Conservation (phyloP, 2,113 vertebrate species). For the Callipepla californica region DNA sequence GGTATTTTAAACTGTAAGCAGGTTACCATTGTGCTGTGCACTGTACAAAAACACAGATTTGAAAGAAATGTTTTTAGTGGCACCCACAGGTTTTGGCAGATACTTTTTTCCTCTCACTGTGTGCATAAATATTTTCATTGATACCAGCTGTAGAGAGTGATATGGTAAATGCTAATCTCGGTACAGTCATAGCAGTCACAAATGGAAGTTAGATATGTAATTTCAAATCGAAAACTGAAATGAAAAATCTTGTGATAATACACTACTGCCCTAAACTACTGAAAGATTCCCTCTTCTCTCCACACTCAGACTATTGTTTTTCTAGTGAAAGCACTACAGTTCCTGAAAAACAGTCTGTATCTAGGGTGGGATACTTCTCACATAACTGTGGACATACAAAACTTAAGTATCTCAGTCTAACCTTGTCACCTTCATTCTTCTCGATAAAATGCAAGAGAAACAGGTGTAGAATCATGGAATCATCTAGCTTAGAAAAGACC, state of each 20-base stretch:
- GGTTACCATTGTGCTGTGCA: constrained; percentile 2
- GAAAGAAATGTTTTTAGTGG: constrained; percentile 66
- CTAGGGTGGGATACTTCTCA: background rate
- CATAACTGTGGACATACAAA: background rate
- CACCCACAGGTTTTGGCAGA: constrained; percentile 67
- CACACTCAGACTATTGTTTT: constrained; percentile 21
- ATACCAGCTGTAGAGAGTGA: constrained; percentile 70
- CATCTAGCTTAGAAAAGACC: background rate
- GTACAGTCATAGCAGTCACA: constrained; percentile 65
- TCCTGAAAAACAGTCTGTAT: constrained; percentile 12
- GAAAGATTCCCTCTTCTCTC: constrained; percentile 7
- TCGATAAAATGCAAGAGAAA: background rate
- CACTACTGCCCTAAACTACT: constrained; percentile 55
- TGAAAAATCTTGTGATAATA: constrained; percentile 66
- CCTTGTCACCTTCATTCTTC: background rate
- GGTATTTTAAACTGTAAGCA: background rate
- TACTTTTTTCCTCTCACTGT: constrained; percentile 57
- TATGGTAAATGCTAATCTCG: constrained; percentile 69
- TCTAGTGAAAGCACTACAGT: constrained; percentile 20
- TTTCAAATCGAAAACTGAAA: constrained; percentile 64
- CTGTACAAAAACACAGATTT: constrained; percentile 32
- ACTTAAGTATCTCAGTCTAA: background rate
- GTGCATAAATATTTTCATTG: constrained; percentile 71
- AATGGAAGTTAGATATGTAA: constrained; percentile 68
- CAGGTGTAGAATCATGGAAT: background rate